Evolutionary conservation across 2,888 invertebrate genomes (phyloP).

Genomic region (Perizoma affinitatum): DNA sequence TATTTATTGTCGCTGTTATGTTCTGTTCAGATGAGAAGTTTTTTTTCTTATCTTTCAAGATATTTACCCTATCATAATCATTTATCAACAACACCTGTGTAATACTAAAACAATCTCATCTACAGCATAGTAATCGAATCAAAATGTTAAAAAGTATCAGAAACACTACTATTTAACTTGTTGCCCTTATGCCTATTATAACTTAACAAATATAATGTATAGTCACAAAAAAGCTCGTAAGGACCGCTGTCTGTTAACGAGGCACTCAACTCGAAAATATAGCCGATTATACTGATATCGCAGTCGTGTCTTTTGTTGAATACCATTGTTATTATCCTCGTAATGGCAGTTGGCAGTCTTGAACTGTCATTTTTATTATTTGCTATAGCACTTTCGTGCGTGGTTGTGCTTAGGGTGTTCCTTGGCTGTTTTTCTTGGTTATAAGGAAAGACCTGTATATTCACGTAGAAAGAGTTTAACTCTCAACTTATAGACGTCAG

Average conservation of each 20-base stretch:
- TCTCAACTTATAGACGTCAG: no score
- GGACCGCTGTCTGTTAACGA: slow-evolving; percentile 43
- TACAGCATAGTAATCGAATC: no score
- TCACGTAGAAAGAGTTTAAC: no score
- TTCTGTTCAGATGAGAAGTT: no score
- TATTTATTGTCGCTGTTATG: no score
- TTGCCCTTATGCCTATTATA: slow-evolving; percentile 22
- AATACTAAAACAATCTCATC: no score
- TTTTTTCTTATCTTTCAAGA: no score
- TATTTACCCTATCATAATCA: no score
- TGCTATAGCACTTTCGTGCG: slow-evolving; percentile 46
- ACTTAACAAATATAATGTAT: slow-evolving; percentile 38
- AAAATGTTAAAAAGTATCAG: no score
- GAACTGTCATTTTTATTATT: slow-evolving; percentile 45
- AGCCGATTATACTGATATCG: slow-evolving; percentile 44
- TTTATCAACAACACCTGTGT: no score
- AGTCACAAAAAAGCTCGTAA: slow-evolving; percentile 41
- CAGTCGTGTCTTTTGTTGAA: slow-evolving; percentile 42
- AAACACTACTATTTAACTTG: no score
- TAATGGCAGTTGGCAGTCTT: slow-evolving; percentile 42
- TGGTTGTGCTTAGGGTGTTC: slow-evolving; percentile 42
- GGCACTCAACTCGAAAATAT: slow-evolving; percentile 46
- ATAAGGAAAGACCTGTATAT: not conserved
- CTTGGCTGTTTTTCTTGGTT: not conserved
- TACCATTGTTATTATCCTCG: slow-evolving; percentile 44